Evolutionary conservation across 2,797 vertebrate species (phyloP).

Genomic region (Helostoma temminkii): DNA sequence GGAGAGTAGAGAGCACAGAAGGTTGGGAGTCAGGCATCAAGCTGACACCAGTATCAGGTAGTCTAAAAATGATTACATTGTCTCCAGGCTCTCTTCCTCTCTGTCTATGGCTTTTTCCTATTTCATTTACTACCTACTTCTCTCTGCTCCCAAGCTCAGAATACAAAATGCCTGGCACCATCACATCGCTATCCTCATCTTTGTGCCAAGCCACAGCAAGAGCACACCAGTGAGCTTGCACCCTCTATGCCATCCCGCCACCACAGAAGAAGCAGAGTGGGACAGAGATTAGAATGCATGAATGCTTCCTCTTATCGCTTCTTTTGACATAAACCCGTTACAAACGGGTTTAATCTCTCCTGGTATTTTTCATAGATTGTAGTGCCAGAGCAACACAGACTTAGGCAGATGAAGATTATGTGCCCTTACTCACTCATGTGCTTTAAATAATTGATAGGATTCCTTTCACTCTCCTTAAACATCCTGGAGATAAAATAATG

Average conservation of each 20-base stretch:
- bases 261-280: slow-evolving; percentile 51
- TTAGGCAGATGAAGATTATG: slow-evolving; percentile 37
- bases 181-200: slow-evolving; percentile 49
- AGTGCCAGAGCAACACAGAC: slow-evolving; percentile 22
- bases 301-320: slow-evolving; percentile 65
- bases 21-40: slow-evolving; percentile 50
- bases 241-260: slow-evolving; percentile 42
- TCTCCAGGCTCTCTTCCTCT: slow-evolving; percentile 56
- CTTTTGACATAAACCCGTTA: slow-evolving; percentile 70
- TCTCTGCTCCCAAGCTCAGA: slow-evolving; percentile 59
- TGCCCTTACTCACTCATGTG: slow-evolving; percentile 31
- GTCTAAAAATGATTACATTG: slow-evolving; percentile 69
- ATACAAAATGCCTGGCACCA: slow-evolving; percentile 75
- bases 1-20: slow-evolving; percentile 19
- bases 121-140: slow-evolving; percentile 42
- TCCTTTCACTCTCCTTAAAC: slow-evolving; percentile 58
- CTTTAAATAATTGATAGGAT: slow-evolving; percentile 73
- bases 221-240: slow-evolving; percentile 47
- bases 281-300: slow-evolving; percentile 70
- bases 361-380: not conserved
- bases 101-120: slow-evolving; percentile 36
- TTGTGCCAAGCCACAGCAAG: slow-evolving; percentile 64
- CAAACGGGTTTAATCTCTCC: slow-evolving; percentile 44
- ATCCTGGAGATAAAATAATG: slow-evolving; percentile 72
- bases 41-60: slow-evolving; percentile 44